Percentiles rank a stretch among this genome's conserved stretches.
Evolutionary conservation across 2,888 invertebrate genomes (phyloP).

Genomic region (Labia minor): DNA sequence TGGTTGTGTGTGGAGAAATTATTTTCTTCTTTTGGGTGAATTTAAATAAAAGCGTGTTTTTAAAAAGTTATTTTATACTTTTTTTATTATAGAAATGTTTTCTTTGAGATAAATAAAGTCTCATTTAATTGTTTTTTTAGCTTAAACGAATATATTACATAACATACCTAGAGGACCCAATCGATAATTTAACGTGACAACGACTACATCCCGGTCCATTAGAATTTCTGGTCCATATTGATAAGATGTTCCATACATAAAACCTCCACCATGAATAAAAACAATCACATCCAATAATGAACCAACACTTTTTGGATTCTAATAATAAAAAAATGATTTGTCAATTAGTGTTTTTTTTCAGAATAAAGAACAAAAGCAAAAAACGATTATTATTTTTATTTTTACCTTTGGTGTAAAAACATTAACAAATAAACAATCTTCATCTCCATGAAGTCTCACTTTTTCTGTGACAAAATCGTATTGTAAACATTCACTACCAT

Average conservation of each 20-base stretch:
- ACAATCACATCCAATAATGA: constrained; percentile 50
- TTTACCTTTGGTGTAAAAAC: constrained; percentile 33
- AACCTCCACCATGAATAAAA: constrained; percentile 56
- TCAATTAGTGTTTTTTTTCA: too few relatives aligned
- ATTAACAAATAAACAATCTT: constrained; percentile 33
- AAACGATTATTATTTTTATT: too few relatives aligned
- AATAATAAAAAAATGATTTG: constrained; percentile 42
- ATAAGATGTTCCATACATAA: constrained; percentile 51
- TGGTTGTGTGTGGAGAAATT: too few relatives aligned
- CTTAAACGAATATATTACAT: too few relatives aligned
- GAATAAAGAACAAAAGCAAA: not conserved
- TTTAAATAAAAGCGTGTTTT: too few relatives aligned
- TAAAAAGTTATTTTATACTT: too few relatives aligned
- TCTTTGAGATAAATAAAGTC: too few relatives aligned
- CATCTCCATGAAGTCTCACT: constrained; percentile 32
- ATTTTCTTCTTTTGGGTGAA: too few relatives aligned
- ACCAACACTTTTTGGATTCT: constrained; percentile 43
- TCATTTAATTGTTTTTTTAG: too few relatives aligned
- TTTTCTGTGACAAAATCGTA: constrained; percentile 40
- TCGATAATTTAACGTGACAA: constrained; percentile 22
- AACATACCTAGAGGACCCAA: constrained; percentile 28
- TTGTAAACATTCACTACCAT: constrained; percentile 51
- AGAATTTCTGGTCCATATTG: constrained; percentile 39
- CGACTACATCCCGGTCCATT: constrained; percentile 21
- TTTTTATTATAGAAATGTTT: too few relatives aligned